Evolutionary conservation across 2,113 vertebrate species (phyloP).

Genomic region (Pelodiscus sinensis): DNA sequence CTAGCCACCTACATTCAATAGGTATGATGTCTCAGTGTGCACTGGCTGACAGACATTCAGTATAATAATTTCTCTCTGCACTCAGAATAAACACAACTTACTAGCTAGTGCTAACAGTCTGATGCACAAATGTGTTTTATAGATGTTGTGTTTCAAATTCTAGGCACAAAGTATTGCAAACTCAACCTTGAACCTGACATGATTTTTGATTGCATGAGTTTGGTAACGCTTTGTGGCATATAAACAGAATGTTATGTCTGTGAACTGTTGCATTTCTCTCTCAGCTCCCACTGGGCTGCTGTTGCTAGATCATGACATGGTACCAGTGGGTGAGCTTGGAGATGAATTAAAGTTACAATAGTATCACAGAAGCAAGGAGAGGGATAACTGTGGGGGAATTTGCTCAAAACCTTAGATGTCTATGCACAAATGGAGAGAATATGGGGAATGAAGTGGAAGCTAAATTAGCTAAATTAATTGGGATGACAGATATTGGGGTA

Average conservation of each 20-base stretch:
- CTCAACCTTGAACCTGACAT: neutral
- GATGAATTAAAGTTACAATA: neutral
- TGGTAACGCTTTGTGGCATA: neutral
- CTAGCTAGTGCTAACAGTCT: neutral
- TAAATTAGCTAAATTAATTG: no score
- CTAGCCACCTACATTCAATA: neutral
- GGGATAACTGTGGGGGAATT: no score
- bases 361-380: no score
- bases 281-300: neutral
- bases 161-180: neutral
- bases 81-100: neutral
- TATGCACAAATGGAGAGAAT: no score
- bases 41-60: neutral
- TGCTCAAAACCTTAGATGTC: no score
- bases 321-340: no score
- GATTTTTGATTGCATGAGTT: neutral
- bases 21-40: neutral
- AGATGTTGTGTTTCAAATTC: neutral
- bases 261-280: neutral
- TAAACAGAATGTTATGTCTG: neutral
- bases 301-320: neutral
- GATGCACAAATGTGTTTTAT: accelerated
- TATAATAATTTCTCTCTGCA: neutral
- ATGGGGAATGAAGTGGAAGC: no score
- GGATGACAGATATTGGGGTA: neutral